Evolutionary conservation across 1,140 invertebrate genomes (phyloP).

Genomic region (Drosophila baimaii): DNA sequence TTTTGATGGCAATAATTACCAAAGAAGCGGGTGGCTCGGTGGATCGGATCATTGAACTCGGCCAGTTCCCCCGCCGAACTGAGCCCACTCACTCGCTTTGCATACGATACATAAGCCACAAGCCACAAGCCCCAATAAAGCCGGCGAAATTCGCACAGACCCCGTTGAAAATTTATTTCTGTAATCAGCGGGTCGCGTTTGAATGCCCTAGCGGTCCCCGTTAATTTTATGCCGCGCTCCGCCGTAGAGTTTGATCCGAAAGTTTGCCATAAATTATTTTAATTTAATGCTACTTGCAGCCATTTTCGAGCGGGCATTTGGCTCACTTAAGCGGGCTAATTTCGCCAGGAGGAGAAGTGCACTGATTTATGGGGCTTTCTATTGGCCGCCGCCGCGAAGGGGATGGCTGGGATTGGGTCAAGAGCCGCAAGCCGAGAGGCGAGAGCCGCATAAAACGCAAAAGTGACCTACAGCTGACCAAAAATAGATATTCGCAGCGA

Average conservation of each 20-base stretch:
- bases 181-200: slow-evolving; percentile 60
- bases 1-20: slow-evolving; percentile 26
- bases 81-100: slow-evolving; percentile 64
- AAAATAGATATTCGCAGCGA: slow-evolving; percentile 19
- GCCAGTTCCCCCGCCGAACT: slow-evolving; percentile 18
- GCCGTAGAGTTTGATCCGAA: slow-evolving; percentile 42
- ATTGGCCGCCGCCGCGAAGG: slow-evolving; percentile 17
- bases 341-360: slow-evolving; percentile 28
- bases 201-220: slow-evolving; percentile 20
- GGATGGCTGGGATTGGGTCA: slow-evolving; percentile 24
- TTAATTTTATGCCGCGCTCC: slow-evolving; percentile 64
- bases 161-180: slow-evolving; percentile 55
- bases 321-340: slow-evolving; percentile 44
- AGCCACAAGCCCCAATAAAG: slow-evolving; percentile 17
- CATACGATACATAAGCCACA: slow-evolving; percentile 56
- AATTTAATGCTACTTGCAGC: slow-evolving; percentile 59
- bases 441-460: slow-evolving; percentile 3
- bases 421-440: slow-evolving; percentile 10
- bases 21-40: slow-evolving; percentile 34
- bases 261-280: slow-evolving; percentile 66
- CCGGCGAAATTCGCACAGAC: slow-evolving; percentile 64
- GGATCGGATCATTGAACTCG: slow-evolving; percentile 79
- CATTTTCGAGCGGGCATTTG: slow-evolving; percentile 38
- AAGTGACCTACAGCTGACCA: slow-evolving; percentile 49
- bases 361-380: slow-evolving; percentile 61